A percentile compares a stretch with the other conserved stretches of the same genome.
Evolutionary conservation across 2,797 vertebrate species (phyloP).

Genomic region (Clarias laeviceps): DNA sequence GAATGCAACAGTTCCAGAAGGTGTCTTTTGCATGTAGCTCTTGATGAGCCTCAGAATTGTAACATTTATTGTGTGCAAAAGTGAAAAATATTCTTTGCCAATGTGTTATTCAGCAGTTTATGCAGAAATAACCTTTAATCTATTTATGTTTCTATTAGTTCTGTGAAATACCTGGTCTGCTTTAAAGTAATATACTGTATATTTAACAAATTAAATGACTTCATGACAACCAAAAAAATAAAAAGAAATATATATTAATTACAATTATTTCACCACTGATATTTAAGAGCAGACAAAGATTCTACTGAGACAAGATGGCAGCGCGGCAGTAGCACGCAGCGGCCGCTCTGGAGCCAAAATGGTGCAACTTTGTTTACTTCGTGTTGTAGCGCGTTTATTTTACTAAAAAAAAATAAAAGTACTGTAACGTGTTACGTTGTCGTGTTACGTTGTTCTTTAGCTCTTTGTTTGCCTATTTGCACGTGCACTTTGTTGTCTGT

Average conservation of each 20-base stretch:
- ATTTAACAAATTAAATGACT: not conserved
- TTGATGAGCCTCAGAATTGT: not conserved
- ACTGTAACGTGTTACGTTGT: too few species aligned
- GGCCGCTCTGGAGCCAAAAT: too few species aligned
- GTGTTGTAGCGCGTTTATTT: too few species aligned
- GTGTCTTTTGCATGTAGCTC: too few species aligned
- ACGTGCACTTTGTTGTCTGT: too few species aligned
- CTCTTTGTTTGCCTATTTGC: too few species aligned
- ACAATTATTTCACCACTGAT: not conserved
- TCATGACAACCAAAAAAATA: not conserved
- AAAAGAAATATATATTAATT: not conserved
- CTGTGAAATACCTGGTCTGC: not conserved
- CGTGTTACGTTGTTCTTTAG: too few species aligned
- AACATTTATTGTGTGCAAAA: not conserved
- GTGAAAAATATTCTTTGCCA: not conserved
- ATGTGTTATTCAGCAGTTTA: not conserved
- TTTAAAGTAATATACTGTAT: not conserved
- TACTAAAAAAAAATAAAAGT: too few species aligned
- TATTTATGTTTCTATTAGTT: not conserved
- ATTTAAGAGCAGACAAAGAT: not conserved
- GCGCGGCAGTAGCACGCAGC: too few species aligned
- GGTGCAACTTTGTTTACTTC: too few species aligned
- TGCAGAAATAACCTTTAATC: not conserved
- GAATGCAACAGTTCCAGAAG: too few species aligned
- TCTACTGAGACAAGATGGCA: too few species aligned